Evolutionary conservation across 1,140 invertebrate species (phyloP).

Genomic region (Drosophila pallidifrons): DNA sequence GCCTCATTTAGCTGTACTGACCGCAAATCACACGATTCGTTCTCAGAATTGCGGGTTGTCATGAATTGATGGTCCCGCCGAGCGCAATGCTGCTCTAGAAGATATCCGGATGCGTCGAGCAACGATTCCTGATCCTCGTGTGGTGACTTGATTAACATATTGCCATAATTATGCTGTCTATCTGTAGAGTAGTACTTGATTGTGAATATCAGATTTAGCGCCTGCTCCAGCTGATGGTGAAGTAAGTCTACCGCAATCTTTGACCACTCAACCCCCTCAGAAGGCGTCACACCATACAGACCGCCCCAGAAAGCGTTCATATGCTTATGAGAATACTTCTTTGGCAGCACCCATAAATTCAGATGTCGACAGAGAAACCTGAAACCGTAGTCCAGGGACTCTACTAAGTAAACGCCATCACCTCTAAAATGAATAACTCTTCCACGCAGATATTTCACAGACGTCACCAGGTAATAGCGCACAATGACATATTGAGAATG

Average conservation of each 20-base stretch:
- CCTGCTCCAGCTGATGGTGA: conserved; percentile 13
- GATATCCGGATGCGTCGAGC: conserved; percentile 21
- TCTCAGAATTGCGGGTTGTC: neutral
- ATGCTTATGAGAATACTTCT: neutral
- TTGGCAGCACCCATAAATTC: conserved; percentile 49
- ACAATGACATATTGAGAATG: conserved; percentile 47
- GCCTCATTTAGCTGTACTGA: conserved; percentile 39
- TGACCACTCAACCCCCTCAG: conserved; percentile 19
- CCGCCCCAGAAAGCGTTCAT: conserved; percentile 28
- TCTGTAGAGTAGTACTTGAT: neutral
- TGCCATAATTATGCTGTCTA: conserved; percentile 24
- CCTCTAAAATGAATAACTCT: neutral
- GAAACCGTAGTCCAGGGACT: conserved; percentile 56
- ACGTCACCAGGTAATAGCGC: neutral
- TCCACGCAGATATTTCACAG: conserved; percentile 45
- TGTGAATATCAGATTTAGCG: neutral
- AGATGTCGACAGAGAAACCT: conserved; percentile 13
- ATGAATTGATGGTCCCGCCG: neutral
- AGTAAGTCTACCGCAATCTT: neutral
- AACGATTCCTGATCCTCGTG: neutral
- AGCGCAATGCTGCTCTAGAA: conserved; percentile 20
- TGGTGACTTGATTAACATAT: conserved; percentile 17
- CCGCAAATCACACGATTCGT: neutral
- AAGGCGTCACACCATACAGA: conserved; percentile 21
- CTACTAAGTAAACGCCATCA: conserved; percentile 45